Evolutionary conservation across 2,888 invertebrate genomes (phyloP).

Genomic region (Caenorhabditis sp.): DNA sequence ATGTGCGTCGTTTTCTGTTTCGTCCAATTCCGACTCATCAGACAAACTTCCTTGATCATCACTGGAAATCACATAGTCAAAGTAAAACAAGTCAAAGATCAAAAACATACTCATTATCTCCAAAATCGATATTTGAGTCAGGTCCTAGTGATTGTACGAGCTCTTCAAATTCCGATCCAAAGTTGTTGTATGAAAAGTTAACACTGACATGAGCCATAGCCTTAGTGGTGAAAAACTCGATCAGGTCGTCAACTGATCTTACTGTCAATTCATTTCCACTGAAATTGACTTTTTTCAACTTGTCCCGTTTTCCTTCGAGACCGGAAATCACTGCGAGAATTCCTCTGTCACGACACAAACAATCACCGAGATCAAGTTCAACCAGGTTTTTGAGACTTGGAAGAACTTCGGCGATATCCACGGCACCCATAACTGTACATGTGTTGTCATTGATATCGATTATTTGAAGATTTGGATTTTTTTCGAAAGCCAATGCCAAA

Average conservation of each 20-base stretch:
- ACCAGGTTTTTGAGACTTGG: conserved; percentile 72
- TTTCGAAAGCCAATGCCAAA: conserved; percentile 77
- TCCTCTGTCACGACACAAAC: conserved; percentile 75
- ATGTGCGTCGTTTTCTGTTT: conserved; percentile 7
- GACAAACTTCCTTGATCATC: conserved; percentile 24
- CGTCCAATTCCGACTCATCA: neutral
- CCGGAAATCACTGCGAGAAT: conserved; percentile 76
- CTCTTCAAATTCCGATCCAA: conserved; percentile 26
- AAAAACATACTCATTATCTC: conserved; percentile 18
- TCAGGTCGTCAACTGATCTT: conserved; percentile 12
- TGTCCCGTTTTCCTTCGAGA: conserved; percentile 74
- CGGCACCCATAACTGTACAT: conserved; percentile 80
- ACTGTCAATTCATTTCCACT: conserved; percentile 28
- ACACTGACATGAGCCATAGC: conserved; percentile 20
- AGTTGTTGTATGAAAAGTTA: conserved; percentile 27
- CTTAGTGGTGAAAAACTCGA: conserved; percentile 8
- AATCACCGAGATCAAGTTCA: conserved; percentile 74
- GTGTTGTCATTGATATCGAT: conserved; percentile 95
- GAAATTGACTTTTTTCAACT: conserved; percentile 22
- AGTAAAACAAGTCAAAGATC: neutral
- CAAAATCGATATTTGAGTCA: conserved; percentile 22
- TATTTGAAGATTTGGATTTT: conserved; percentile 75
- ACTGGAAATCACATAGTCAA: conserved; percentile 10
- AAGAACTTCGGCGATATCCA: conserved; percentile 77
- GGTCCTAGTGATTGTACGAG: neutral